Evolutionary conservation across 2,113 vertebrate genomes (phyloP).

Genomic region (Silurus meridionalis): DNA sequence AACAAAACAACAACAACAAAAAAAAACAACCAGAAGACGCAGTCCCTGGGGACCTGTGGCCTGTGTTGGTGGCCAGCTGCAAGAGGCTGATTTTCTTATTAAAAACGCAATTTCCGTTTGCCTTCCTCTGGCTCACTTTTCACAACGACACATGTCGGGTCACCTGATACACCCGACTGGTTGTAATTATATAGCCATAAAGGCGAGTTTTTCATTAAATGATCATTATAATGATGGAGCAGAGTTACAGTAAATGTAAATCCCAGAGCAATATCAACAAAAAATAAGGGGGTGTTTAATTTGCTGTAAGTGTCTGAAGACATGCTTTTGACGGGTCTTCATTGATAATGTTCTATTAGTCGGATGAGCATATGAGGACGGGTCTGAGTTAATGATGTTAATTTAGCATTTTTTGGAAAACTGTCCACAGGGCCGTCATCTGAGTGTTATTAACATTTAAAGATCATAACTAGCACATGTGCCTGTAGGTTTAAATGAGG

Average conservation of each 20-base stretch:
- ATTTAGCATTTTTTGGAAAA: not conserved
- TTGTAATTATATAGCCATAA: constrained; percentile 55
- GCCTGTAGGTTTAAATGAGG: constrained; percentile 35
- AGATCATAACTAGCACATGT: constrained; percentile 27
- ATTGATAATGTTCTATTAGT: constrained; percentile 9
- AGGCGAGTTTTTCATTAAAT: constrained; percentile 53
- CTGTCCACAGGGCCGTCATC: not conserved
- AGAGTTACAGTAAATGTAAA: constrained; percentile 29
- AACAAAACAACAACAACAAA: not conserved
- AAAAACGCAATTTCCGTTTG: constrained; percentile 53
- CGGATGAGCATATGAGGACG: not conserved
- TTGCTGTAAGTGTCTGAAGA: constrained; percentile 25
- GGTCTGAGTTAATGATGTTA: not conserved
- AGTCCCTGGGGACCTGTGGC: constrained; percentile 13
- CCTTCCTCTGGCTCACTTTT: constrained; percentile 37
- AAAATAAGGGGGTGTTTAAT: no score
- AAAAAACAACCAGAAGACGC: not conserved
- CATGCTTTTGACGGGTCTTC: constrained; percentile 8
- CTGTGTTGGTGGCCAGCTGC: constrained; percentile 53
- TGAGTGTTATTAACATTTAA: not conserved
- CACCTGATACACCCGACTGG: constrained; percentile 53
- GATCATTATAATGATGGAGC: constrained; percentile 42
- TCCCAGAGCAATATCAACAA: constrained; percentile 37
- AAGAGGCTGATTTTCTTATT: constrained; percentile 34
- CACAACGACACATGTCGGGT: constrained; percentile 48